Evolutionary conservation across 2,113 vertebrate genomes (phyloP), one percentile per base, ranked within the genome.

Genomic region (Chrysemys picta): DNA sequence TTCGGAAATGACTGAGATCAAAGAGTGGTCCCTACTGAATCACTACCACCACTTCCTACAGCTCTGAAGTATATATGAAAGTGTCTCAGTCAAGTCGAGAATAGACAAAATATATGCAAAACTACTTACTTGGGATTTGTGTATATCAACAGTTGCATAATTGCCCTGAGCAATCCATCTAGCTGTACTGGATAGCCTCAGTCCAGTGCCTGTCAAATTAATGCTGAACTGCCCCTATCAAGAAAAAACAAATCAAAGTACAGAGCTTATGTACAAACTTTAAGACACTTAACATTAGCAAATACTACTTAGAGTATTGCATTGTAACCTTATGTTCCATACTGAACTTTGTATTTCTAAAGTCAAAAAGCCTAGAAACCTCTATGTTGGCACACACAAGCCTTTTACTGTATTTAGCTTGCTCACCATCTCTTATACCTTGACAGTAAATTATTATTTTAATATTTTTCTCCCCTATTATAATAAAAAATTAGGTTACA

Each of bases 141-240:
- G 99, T 87, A 99, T 98, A 96, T 99, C 98, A 94, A 99, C 98
- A 4, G 99, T 98, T 5, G 99, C 99, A 22, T 99, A 99, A 97
- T 98, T 99, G 85, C 99, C 99, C 97, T 99, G 99, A 95, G 99
- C 98, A 25, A 99, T 98, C 99, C 99, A 99, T 92, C 98, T 99
- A 6, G 98, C 98, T 35, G 98, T 96, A 91, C 97, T 98, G 82
- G 99, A 97, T 69, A 99, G 98, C 97, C 97, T 99, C 96, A 99
- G 97, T 56, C 99, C 99, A 12, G 99, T 99, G 52, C 99, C 99
- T 59, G 98, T 97, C 97, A 99, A 98, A 94, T 99, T 99, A 94
- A 99, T 99, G 96, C 99, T 99, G 97, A 99, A 99, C 95, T 99
- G 99, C 29, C 99, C 99, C 99, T 99, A 95, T 49, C 21, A 90